A percentile compares a stretch with the other conserved stretches of the same genome.
These are phyloP conservation scores for Microtus ochrogaster DNA, from an alignment of 2,113 vertebrate genomes.

Conservation along the genomic window DNA sequence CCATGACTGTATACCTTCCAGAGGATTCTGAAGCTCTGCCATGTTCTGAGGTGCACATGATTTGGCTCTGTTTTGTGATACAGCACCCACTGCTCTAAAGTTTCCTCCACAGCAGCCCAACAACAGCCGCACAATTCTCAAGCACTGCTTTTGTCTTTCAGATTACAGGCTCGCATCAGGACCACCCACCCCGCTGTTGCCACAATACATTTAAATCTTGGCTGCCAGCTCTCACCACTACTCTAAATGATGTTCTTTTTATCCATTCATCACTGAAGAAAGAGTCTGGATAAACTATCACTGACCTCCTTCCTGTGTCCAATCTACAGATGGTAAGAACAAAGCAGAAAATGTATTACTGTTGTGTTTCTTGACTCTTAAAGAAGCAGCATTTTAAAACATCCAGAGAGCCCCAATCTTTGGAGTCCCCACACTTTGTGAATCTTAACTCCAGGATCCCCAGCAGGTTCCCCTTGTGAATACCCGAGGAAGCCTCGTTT, in stretches of 20 bases:
- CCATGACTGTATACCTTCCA: background rate
- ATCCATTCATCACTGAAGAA: background rate
- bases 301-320: background rate
- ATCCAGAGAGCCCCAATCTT: no score
- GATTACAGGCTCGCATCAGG: background rate
- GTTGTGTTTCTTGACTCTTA: slow-evolving; percentile 6
- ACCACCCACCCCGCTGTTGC: background rate
- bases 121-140: background rate
- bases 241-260: slow-evolving; percentile 8
- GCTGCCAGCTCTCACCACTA: background rate
- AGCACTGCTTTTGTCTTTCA: background rate
- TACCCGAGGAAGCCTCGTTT: background rate
- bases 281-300: background rate
- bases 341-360: background rate
- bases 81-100: background rate
- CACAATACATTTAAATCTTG: background rate
- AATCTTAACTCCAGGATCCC: background rate
- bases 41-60: background rate
- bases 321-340: background rate
- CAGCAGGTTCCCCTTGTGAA: background rate
- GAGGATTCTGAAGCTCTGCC: background rate
- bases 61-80: slow-evolving; percentile 5
- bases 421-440: background rate
- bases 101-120: background rate
- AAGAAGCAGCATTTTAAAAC: slow-evolving; percentile 14